A percentile compares a stretch with the other conserved stretches of the same genome.
phyloP scores from a whole-genome alignment of 2,888 invertebrate genomes.

The Caenorhabditis zanzibari region DNA sequence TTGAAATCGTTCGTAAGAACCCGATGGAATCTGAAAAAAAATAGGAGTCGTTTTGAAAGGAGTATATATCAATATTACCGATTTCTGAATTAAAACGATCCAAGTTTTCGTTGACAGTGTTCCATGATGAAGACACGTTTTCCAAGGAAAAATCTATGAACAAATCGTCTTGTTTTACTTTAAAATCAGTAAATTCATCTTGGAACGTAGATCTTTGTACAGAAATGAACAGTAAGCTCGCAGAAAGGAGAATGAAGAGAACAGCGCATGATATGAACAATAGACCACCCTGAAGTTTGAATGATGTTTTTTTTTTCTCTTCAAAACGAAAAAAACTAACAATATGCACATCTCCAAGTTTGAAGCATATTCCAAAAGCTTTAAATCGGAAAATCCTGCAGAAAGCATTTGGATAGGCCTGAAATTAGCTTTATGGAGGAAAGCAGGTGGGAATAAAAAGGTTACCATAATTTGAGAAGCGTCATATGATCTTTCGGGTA shows the following conservation, averaged over 20 bases:
- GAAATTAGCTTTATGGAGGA: not conserved
- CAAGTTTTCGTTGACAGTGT: not conserved
- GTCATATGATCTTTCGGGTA: conserved; percentile 8
- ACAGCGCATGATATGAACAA: not conserved
- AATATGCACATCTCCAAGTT: not conserved
- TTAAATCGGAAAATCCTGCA: not conserved
- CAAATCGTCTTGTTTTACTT: conserved; percentile 10
- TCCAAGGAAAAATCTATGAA: conserved; percentile 16
- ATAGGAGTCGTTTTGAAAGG: no score
- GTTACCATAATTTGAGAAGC: conserved; percentile 12
- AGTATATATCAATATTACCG: not conserved
- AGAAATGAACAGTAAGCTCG: conserved; percentile 25
- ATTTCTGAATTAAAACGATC: not conserved
- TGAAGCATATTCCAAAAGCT: not conserved
- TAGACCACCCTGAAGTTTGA: not conserved
- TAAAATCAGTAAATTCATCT: not conserved
- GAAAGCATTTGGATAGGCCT: conserved; percentile 14
- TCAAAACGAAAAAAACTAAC: not conserved
- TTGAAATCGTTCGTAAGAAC: conserved; percentile 18
- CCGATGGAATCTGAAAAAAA: conserved; percentile 35
- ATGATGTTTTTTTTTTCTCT: not conserved
- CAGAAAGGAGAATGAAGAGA: conserved; percentile 12
- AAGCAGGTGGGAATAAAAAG: not conserved
- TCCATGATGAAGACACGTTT: conserved; percentile 1
- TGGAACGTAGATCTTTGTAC: not conserved